phyloP scores from a whole-genome alignment of 2,888 invertebrate genomes.

The Andrena bucephala region DNA sequence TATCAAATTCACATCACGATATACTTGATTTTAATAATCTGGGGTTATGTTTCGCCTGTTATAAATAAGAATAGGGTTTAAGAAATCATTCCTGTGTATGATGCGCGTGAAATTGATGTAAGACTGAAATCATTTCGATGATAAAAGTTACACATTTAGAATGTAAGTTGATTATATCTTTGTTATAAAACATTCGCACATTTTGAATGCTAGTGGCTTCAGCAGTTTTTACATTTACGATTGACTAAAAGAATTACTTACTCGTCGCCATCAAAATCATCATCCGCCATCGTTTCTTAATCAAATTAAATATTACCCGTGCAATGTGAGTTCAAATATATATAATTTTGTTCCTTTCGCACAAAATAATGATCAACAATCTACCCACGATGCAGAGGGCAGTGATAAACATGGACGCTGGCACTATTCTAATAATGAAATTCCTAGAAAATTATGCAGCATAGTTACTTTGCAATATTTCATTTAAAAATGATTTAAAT shows the following conservation, averaged over 20 bases:
- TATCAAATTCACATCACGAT: no score
- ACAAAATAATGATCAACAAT: no score
- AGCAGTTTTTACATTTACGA: not conserved
- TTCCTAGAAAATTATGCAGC: no score
- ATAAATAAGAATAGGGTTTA: not conserved
- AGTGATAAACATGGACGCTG: no score
- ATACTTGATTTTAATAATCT: not conserved
- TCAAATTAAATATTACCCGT: not conserved
- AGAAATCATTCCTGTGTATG: not conserved
- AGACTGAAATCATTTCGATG: not conserved
- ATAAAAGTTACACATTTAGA: not conserved
- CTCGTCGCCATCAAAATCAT: constrained; percentile 94
- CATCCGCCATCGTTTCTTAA: constrained; percentile 90
- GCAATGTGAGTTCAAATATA: not conserved
- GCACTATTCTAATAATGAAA: no score
- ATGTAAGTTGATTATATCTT: not conserved
- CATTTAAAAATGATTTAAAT: no score
- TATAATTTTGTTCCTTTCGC: not conserved
- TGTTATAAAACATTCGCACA: not conserved
- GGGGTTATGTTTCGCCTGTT: constrained; percentile 11
- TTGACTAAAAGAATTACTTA: constrained; percentile 84
- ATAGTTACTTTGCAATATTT: no score
- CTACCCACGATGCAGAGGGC: no score
- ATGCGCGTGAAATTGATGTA: not conserved
- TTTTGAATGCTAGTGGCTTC: not conserved